phyloP scores from a whole-genome alignment of 1,140 invertebrate genomes.

The Monomorium pharaonis region DNA sequence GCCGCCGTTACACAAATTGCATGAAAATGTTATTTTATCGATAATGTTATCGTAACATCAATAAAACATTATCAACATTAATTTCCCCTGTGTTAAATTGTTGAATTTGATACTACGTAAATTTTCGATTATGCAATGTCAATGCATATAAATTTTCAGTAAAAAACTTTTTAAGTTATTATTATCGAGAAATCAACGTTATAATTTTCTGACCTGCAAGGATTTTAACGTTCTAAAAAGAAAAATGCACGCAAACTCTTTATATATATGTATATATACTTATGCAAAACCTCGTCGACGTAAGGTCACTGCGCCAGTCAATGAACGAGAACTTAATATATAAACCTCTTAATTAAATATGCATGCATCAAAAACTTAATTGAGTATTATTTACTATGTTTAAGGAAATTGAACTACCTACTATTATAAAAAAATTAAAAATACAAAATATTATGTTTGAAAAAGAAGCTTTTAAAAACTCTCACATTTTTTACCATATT shows the following conservation, averaged over 20 bases:
- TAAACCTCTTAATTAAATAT: too few relatives aligned
- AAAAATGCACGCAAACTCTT: not conserved
- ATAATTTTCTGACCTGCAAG: not conserved
- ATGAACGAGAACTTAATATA: too few relatives aligned
- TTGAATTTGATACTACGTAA: slow-evolving; percentile 47
- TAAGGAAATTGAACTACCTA: too few relatives aligned
- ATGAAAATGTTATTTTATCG: slow-evolving; percentile 49
- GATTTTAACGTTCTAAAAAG: not conserved
- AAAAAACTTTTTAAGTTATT: slow-evolving; percentile 16
- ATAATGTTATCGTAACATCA: slow-evolving; percentile 57
- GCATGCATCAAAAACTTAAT: too few relatives aligned
- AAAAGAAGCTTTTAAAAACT: too few relatives aligned
- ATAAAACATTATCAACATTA: slow-evolving; percentile 62
- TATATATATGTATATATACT: not conserved
- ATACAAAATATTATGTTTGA: too few relatives aligned
- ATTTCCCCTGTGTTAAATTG: slow-evolving; percentile 42
- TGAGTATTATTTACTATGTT: too few relatives aligned
- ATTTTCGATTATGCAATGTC: slow-evolving; percentile 55
- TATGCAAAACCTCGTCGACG: not conserved
- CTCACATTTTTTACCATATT: too few relatives aligned
- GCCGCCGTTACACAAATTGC: slow-evolving; percentile 45
- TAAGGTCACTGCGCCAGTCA: too few relatives aligned
- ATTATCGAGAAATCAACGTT: not conserved
- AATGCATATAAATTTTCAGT: slow-evolving; percentile 50
- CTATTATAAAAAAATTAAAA: too few relatives aligned